phyloP scores from a whole-genome alignment of 2,888 invertebrate genomes.

The Drymonia ruficornis region DNA sequence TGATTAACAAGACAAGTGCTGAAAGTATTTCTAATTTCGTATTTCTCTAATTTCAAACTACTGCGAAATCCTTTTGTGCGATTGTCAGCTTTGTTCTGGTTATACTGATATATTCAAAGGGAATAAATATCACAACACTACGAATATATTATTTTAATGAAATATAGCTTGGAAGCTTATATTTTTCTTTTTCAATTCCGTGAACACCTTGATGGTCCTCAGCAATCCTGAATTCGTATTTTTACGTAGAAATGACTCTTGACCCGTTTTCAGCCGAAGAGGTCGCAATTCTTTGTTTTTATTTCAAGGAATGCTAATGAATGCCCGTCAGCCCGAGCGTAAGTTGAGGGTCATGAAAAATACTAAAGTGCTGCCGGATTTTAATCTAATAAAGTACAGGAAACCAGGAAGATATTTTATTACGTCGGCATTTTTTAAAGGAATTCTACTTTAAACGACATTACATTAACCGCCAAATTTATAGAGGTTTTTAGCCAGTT shows the following conservation, averaged over 20 bases:
- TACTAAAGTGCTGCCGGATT: neutral
- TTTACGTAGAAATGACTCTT: constrained; percentile 25
- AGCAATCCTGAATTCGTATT: constrained; percentile 9
- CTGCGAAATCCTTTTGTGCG: too few species aligned
- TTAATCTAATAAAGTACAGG: neutral
- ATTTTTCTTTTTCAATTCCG: neutral
- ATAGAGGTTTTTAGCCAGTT: too few species aligned
- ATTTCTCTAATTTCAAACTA: too few species aligned
- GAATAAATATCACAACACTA: too few species aligned
- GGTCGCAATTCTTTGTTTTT: constrained; percentile 18
- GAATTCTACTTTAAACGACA: too few species aligned
- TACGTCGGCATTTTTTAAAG: too few species aligned
- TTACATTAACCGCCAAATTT: too few species aligned
- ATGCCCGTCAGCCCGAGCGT: neutral
- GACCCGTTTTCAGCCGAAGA: constrained; percentile 25
- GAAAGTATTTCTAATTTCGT: too few species aligned
- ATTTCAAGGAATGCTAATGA: constrained; percentile 4
- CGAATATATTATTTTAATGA: too few species aligned
- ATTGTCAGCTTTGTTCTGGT: too few species aligned
- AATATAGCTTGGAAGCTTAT: neutral
- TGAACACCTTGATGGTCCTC: constrained; percentile 8
- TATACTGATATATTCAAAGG: too few species aligned
- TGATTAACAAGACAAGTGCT: too few species aligned
- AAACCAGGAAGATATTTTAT: neutral
- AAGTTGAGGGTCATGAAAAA: neutral